phyloP scores from a whole-genome alignment of 2,888 invertebrate genomes.

The Erynnis tages region DNA sequence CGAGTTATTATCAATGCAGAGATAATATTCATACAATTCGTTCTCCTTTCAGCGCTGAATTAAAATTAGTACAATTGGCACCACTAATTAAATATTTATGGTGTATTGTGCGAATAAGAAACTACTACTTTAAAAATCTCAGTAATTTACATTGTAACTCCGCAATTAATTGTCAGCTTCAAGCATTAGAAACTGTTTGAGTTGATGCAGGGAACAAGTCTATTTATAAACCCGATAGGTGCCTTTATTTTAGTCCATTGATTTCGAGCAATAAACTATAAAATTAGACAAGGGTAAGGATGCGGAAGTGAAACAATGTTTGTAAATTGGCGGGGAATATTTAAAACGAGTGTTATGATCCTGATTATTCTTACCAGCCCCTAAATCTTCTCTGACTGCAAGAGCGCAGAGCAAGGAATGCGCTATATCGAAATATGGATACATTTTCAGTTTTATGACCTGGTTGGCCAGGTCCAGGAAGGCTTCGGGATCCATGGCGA shows the following conservation, averaged over 20 bases:
- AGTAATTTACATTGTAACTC: neutral
- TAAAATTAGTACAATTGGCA: neutral
- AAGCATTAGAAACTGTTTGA: conserved; percentile 31
- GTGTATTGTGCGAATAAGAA: neutral
- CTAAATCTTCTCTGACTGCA: conserved; percentile 97
- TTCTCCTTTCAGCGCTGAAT: too few species aligned
- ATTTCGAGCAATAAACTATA: conserved; percentile 42
- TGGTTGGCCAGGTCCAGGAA: conserved; percentile 99
- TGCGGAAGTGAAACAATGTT: conserved; percentile 43
- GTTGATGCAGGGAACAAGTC: conserved; percentile 56
- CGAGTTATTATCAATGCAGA: conserved; percentile 13
- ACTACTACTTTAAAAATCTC: neutral
- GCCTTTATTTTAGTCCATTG: conserved; percentile 67
- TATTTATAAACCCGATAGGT: conserved; percentile 69
- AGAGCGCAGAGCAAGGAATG: conserved; percentile 97
- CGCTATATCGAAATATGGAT: conserved; percentile 99
- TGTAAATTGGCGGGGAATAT: conserved; percentile 45
- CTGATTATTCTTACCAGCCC: conserved; percentile 85
- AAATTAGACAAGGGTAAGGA: conserved; percentile 41
- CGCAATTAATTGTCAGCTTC: conserved; percentile 17
- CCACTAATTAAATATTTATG: neutral
- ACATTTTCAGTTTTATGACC: conserved; percentile 99
- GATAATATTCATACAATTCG: conserved; percentile 8
- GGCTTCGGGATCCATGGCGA: conserved; percentile 95
- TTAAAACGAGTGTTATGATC: conserved; percentile 49